These are phyloP conservation scores for Malthinus seriepunctatus DNA, from an alignment of 2,888 invertebrate species.

Conservation along the genomic window DNA sequence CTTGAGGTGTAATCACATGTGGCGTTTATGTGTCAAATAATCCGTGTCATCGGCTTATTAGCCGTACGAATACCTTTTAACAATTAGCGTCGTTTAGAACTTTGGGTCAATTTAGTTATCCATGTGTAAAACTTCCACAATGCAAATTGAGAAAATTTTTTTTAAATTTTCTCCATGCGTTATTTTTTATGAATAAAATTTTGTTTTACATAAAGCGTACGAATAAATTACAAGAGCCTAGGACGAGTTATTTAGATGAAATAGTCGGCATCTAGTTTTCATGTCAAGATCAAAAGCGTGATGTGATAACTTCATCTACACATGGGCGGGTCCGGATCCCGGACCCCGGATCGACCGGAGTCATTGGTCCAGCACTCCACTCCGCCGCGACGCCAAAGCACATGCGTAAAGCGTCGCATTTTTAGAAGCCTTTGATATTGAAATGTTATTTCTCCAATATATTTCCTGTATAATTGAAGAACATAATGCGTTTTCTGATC, in stretches of 20 bases:
- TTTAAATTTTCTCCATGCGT: not conserved
- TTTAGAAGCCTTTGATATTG: conserved; percentile 48
- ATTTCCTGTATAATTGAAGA: conserved; percentile 49
- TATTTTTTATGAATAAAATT: not conserved
- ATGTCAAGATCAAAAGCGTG: conserved; percentile 46
- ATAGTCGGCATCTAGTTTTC: conserved; percentile 46
- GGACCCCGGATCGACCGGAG: conserved; percentile 56
- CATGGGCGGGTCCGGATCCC: conserved; percentile 51
- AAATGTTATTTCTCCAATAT: conserved; percentile 46
- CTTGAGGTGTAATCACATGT: conserved; percentile 44
- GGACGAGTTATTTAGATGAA: conserved; percentile 42
- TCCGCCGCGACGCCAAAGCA: conserved; percentile 41
- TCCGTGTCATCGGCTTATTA: conserved; percentile 41
- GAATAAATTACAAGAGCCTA: conserved; percentile 10
- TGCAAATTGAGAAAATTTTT: not conserved
- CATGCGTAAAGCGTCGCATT: conserved; percentile 40
- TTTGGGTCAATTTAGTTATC: not conserved
- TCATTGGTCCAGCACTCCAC: conserved; percentile 47
- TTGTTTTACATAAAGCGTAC: conserved; percentile 11
- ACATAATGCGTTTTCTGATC: conserved; percentile 44
- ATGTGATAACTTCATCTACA: conserved; percentile 53
- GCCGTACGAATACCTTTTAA: conserved; percentile 38
- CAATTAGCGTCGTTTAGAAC: not conserved
- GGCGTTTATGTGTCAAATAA: conserved; percentile 47
- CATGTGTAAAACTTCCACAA: not conserved